Evolutionary conservation across 2,888 invertebrate genomes (phyloP).

Genomic region (Corythucha ciliata): DNA sequence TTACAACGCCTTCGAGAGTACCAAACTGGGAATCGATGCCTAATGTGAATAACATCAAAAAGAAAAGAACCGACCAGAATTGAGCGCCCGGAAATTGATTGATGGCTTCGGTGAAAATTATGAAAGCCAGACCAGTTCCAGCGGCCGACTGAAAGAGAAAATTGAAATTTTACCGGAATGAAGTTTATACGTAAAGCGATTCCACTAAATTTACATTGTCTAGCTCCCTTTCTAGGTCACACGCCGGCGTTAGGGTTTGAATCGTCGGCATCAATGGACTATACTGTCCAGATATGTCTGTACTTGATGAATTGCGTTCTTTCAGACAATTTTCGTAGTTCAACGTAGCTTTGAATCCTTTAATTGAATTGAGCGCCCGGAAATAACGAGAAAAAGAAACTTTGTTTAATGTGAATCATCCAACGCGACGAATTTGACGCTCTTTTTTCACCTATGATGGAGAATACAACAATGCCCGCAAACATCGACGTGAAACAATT

Average conservation of each 20-base stretch:
- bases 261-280: constrained; percentile 16
- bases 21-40: constrained; percentile 97
- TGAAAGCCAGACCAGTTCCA: constrained; percentile 92
- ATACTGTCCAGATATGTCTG: constrained; percentile 6
- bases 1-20: constrained; percentile 89
- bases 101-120: constrained; percentile 95
- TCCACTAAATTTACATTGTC: constrained; percentile 62
- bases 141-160: constrained; percentile 71
- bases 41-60: constrained; percentile 90
- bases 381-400: background rate
- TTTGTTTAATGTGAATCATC: background rate
- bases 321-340: constrained; percentile 66
- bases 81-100: constrained; percentile 95
- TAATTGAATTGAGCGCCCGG: background rate
- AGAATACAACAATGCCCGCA: constrained; percentile 91
- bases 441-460: constrained; percentile 67
- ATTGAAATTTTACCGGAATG: background rate
- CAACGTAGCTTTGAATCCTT: constrained; percentile 77
- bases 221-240: constrained; percentile 75
- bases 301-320: constrained; percentile 36
- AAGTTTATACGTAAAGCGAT: background rate
- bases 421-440: too few species aligned
- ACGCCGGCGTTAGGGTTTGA: constrained; percentile 61
- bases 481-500: constrained; percentile 95
- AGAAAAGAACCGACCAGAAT: constrained; percentile 92